A percentile compares a stretch with the other conserved stretches of the same genome.
These are phyloP conservation scores for Psettodes erumei DNA, from an alignment of 2,113 vertebrate genomes.

Conservation along the genomic window DNA sequence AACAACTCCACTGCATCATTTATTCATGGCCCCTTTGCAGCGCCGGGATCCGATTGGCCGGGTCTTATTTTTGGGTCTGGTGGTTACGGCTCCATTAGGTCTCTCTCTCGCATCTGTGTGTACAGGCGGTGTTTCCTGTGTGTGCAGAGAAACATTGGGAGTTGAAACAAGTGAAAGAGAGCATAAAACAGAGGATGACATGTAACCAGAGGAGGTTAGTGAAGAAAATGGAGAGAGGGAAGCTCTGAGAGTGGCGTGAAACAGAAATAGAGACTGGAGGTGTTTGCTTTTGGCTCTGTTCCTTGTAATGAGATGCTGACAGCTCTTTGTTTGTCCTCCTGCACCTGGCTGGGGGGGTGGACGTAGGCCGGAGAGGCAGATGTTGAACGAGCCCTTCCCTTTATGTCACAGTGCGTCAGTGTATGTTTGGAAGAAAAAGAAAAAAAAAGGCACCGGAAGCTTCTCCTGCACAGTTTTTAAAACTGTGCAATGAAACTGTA, in stretches of 20 bases:
- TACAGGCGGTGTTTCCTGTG: neutral
- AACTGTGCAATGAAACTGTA: neutral
- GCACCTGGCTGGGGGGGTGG: constrained; percentile 56
- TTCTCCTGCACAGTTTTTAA: constrained; percentile 1
- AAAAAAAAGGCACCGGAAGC: neutral
- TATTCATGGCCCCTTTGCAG: constrained; percentile 44
- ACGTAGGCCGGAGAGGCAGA: constrained; percentile 33
- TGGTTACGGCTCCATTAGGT: constrained; percentile 10
- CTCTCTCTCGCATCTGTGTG: neutral
- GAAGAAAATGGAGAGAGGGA: constrained; percentile 1
- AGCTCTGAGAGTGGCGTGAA: constrained; percentile 3
- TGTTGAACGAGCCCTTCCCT: constrained; percentile 35
- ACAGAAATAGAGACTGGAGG: constrained; percentile 27
- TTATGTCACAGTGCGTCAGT: constrained; percentile 16
- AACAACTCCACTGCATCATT: constrained; percentile 37
- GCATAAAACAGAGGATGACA: neutral
- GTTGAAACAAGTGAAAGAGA: neutral
- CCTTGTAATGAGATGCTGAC: constrained; percentile 50
- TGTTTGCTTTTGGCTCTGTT: constrained; percentile 1
- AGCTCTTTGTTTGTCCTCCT: constrained; percentile 51
- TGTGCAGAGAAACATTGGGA: neutral
- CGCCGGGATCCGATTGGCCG: constrained; percentile 13
- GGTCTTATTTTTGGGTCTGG: neutral
- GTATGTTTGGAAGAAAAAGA: too few relatives aligned
- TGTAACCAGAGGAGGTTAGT: neutral